phyloP scores from a whole-genome alignment of 2,113 vertebrate genomes.

The Bucco capensis region DNA sequence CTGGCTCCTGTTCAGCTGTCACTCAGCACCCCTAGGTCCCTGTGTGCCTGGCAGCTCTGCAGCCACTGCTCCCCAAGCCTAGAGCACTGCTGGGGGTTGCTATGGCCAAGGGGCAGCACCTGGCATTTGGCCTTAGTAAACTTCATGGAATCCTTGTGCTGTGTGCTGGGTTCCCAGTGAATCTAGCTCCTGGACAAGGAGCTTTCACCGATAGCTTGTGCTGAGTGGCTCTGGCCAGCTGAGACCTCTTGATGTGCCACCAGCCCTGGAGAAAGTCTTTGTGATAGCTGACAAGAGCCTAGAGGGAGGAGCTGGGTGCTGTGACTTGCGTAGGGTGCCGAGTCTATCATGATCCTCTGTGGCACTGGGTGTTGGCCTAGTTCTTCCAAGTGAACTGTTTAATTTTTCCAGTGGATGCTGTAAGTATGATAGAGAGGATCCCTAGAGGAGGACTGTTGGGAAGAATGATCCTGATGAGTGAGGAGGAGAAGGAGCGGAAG shows the following conservation, averaged over 20 bases:
- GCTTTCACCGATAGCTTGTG: neutral
- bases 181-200: neutral
- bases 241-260: neutral
- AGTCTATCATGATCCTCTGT: neutral
- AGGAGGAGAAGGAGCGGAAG: neutral
- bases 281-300: neutral
- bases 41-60: no score
- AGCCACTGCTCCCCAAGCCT: no score
- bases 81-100: no score
- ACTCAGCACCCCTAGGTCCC: no score
- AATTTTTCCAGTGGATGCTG: neutral
- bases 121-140: no score
- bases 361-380: neutral
- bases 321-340: rapidly evolving
- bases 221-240: neutral
- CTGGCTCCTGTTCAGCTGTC: no score
- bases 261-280: neutral
- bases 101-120: no score
- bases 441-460: neutral
- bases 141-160: no score
- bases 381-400: neutral
- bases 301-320: neutral
- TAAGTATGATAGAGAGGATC: neutral
- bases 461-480: neutral
- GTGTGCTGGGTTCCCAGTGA: rapidly evolving